A percentile compares a stretch with the other conserved stretches of the same genome.
Evolutionary conservation across 53 echinoderm and acorn worm species (phyloP).

Genomic region (Pentamera pediparva): DNA sequence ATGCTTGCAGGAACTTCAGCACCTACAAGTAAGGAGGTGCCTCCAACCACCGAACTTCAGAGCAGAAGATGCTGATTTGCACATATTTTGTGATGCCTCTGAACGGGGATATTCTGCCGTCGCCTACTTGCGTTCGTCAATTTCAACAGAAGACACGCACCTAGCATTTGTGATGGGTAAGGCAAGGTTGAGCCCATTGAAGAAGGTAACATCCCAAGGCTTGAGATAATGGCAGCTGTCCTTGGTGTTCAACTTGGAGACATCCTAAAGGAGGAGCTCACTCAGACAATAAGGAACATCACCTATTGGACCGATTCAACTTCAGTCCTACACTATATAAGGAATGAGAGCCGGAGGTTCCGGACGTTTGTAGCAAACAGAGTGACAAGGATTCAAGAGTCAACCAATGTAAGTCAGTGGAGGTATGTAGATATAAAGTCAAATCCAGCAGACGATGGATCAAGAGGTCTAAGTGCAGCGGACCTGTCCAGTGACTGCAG

Average conservation of each 20-base stretch:
- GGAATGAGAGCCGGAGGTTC: neutral
- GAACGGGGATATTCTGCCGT: conserved; percentile 10
- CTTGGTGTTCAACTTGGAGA: neutral
- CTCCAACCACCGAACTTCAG: conserved; percentile 5
- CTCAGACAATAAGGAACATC: neutral
- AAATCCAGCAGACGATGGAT: conserved; percentile 44
- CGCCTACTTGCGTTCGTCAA: conserved; percentile 9
- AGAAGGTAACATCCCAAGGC: conserved; percentile 13
- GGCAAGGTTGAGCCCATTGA: conserved; percentile 1
- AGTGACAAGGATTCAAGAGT: conserved; percentile 28
- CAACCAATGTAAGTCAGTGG: conserved; percentile 29
- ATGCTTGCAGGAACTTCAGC: neutral
- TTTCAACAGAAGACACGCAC: neutral
- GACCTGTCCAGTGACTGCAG: conserved; percentile 4
- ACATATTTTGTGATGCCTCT: conserved; percentile 14
- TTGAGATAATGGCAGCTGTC: neutral
- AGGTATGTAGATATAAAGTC: conserved; percentile 15
- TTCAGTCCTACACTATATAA: neutral
- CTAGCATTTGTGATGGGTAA: conserved; percentile 29
- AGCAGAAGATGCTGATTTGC: neutral
- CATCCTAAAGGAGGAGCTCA: neutral
- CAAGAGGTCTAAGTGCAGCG: conserved; percentile 14
- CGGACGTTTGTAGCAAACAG: conserved; percentile 1
- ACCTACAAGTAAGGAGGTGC: conserved; percentile 3
- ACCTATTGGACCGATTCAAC: neutral